Percentiles rank a stretch among this genome's conserved stretches.
Conservation (phyloP, 2,113 vertebrate genomes). For the Vulpes lagopus region DNA sequence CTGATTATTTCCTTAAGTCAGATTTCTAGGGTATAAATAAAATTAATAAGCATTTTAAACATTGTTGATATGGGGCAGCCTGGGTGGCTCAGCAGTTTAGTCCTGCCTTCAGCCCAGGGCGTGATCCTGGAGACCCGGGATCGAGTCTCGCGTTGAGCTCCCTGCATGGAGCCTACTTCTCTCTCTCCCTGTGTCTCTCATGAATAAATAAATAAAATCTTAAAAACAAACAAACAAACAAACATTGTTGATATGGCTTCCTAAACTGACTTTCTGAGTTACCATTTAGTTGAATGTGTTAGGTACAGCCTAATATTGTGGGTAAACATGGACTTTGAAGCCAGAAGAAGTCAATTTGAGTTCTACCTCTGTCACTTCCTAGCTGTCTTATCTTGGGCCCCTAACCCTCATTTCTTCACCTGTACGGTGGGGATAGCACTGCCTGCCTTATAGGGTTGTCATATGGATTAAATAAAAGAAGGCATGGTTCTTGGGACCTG, state of each 20-base stretch:
- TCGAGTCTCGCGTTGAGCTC: too few relatives aligned
- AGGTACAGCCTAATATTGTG: background rate
- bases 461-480: background rate
- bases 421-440: background rate
- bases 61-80: background rate
- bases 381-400: background rate
- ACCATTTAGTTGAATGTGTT: background rate
- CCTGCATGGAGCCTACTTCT: too few relatives aligned
- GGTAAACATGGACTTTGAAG: background rate
- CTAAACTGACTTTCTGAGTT: background rate
- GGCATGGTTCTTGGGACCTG: background rate
- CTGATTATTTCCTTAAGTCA: constrained; percentile 47
- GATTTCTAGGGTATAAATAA: constrained; percentile 1
- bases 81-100: too few relatives aligned
- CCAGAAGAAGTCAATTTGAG: background rate
- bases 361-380: background rate
- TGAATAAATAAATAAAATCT: too few relatives aligned
- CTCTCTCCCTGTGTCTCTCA: too few relatives aligned
- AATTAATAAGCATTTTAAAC: constrained; percentile 4
- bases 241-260: background rate
- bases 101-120: too few relatives aligned
- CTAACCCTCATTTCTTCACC: background rate
- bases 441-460: background rate
- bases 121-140: too few relatives aligned
- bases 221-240: background rate